These are phyloP conservation scores for Hydroisotoma schaefferi DNA, from an alignment of 2,888 invertebrate genomes.

Conservation along the genomic window DNA sequence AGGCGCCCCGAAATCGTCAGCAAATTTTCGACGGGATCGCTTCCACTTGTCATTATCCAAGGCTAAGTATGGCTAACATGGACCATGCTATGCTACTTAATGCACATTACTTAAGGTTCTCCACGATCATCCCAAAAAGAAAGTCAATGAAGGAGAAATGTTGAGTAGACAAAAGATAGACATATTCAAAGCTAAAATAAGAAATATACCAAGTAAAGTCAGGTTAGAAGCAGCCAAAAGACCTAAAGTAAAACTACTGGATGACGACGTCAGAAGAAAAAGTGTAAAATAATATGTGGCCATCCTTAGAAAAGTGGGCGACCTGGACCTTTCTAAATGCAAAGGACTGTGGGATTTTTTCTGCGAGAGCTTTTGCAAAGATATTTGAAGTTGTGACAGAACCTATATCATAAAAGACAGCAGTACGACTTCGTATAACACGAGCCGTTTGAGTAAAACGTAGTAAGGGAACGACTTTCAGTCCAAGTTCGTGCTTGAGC, in stretches of 20 bases:
- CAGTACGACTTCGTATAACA: neutral
- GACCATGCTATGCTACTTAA: too few relatives aligned
- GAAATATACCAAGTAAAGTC: constrained; percentile 1
- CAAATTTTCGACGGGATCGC: too few relatives aligned
- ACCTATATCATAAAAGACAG: constrained; percentile 15
- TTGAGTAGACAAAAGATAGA: neutral
- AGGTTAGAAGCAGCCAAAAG: neutral
- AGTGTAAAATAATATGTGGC: constrained; percentile 9
- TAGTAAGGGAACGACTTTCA: too few relatives aligned
- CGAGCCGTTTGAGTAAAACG: constrained; percentile 7
- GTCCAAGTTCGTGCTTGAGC: neutral
- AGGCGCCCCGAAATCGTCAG: too few relatives aligned
- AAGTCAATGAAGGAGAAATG: constrained; percentile 1
- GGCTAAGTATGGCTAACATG: too few relatives aligned
- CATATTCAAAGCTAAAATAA: neutral
- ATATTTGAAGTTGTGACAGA: constrained; percentile 12
- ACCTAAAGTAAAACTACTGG: neutral
- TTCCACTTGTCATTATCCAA: too few relatives aligned
- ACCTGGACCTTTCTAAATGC: constrained; percentile 15
- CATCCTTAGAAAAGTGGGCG: too few relatives aligned
- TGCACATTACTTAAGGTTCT: too few relatives aligned
- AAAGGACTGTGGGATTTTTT: constrained; percentile 5
- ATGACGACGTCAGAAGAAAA: constrained; percentile 8
- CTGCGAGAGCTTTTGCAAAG: neutral
- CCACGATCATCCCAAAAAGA: too few relatives aligned